Base-by-base conservation (phyloP, 2,113 vertebrate genomes). In the Jacana jacana region DNA sequence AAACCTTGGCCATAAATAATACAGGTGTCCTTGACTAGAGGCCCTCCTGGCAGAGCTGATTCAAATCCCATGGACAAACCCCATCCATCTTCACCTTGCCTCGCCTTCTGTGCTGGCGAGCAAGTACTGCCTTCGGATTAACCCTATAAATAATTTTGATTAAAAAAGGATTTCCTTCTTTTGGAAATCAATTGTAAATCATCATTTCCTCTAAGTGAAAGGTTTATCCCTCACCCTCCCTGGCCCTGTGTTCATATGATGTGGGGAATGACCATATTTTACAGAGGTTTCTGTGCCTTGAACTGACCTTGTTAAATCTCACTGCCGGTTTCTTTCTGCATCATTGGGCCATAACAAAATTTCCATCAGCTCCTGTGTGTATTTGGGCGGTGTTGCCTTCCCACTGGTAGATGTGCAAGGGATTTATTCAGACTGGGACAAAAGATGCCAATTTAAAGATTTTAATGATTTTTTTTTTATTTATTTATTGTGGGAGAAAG, bases 91-190 rank as follows among this genome's bases (percentile, higher is more conserved):
- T 91, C 75, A 68, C 79, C 82, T 60, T 68, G 57, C 57, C 91
- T 93, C 6, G 2, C 49, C 61, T 76, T 66, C 84, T 13, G 4
- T 63, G 68, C 90, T 88, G 60, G 51, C 3, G 8, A 57, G 69
- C 73, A 89, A 95, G 85, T 51, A 63, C 30, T 60, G 66, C 70
- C 77, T 93, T 82, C 83, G 57, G 89, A 91, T 95, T 97, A 97
- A 97, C 95, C 91, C 95, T 95, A 96, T 97, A 97, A 97, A 97
- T 97, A 93, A 97, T 83, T 86, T 86, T 97, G 97, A 97, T 97
- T 97, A 93, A 94, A 96, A 97, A 97, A 90, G 85, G 85, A 91
- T 87, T 92, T 96, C 92, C 70, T 93, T 79, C 79, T 44, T 88
- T 85, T 40, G 76, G 92, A 97, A 91, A 96, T 94, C 19, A 95